A percentile compares a stretch with the other conserved stretches of the same genome.
Evolutionary conservation across 2,888 invertebrate genomes (phyloP).

Genomic region (Caenorhabditis macrosperma): DNA sequence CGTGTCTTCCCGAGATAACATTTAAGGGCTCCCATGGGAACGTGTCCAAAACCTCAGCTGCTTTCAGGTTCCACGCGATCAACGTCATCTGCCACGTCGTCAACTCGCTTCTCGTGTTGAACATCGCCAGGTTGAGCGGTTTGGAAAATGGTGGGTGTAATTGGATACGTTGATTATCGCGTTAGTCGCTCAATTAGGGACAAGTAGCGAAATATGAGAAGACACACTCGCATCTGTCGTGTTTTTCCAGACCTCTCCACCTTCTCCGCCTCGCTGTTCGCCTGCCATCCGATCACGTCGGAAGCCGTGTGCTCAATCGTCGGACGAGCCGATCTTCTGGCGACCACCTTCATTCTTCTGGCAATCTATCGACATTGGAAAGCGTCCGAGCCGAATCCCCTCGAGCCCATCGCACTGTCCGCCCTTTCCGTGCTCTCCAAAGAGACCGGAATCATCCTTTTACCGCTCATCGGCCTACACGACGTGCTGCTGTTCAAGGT

Average conservation of each 20-base stretch:
- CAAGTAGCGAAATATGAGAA: slow-evolving; percentile 23
- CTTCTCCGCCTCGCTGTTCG: slow-evolving; percentile 90
- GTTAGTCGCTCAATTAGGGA: slow-evolving; percentile 35
- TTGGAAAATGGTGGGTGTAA: slow-evolving; percentile 27
- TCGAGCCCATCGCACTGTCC: slow-evolving; percentile 19
- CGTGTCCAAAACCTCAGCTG: neutral
- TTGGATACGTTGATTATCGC: slow-evolving; percentile 39
- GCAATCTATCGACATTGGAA: slow-evolving; percentile 12
- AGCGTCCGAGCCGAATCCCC: no score
- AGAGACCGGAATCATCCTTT: slow-evolving; percentile 57
- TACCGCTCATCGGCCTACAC: slow-evolving; percentile 30
- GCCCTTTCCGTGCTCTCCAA: slow-evolving; percentile 50
- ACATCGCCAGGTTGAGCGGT: slow-evolving; percentile 84
- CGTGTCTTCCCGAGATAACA: slow-evolving; percentile 28
- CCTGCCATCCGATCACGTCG: slow-evolving; percentile 95
- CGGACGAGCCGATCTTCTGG: slow-evolving; percentile 93
- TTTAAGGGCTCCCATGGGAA: slow-evolving; percentile 37
- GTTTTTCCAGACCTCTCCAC: slow-evolving; percentile 75
- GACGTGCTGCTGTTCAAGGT: slow-evolving; percentile 42
- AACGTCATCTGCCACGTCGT: slow-evolving; percentile 91
- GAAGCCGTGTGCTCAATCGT: slow-evolving; percentile 90
- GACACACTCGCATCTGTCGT: slow-evolving; percentile 15
- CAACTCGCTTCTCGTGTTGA: slow-evolving; percentile 89
- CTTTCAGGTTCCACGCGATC: slow-evolving; percentile 87
- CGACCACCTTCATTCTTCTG: slow-evolving; percentile 88